Evolutionary conservation across 1,140 invertebrate genomes (phyloP).

Genomic region (Eueides isabella): DNA sequence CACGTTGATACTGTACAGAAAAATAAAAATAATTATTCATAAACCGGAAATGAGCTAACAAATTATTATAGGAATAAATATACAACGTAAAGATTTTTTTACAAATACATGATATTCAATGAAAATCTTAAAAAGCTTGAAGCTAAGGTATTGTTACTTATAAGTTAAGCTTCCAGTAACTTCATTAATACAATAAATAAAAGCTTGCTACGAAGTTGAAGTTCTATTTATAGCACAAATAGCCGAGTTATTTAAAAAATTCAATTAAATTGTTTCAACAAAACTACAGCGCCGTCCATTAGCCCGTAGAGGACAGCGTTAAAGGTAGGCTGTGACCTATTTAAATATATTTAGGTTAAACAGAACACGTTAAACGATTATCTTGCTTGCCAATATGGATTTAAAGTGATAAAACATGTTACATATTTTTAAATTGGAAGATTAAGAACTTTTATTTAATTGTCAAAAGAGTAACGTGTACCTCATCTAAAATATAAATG

Average conservation of each 20-base stretch:
- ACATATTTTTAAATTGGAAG: background rate
- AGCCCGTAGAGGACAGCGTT: conserved; percentile 18
- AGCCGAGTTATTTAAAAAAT: conserved; percentile 47
- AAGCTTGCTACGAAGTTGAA: conserved; percentile 2
- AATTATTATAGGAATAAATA: no score
- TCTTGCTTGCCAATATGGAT: conserved; percentile 12
- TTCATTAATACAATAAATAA: conserved; percentile 14
- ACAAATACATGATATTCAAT: no score
- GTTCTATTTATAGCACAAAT: conserved; percentile 37
- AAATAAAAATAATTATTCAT: no score
- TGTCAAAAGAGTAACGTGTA: no score
- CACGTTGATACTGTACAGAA: no score
- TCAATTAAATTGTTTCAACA: conserved; percentile 52
- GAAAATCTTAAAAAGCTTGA: background rate
- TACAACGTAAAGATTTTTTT: no score
- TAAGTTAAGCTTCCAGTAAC: background rate
- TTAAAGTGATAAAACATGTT: background rate
- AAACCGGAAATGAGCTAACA: no score
- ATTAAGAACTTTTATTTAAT: no score
- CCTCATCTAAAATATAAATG: no score
- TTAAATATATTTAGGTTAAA: conserved; percentile 68
- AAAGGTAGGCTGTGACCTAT: conserved; percentile 59
- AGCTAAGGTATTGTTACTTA: background rate
- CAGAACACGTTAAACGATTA: conserved; percentile 45
- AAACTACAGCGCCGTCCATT: conserved; percentile 15